Evolutionary conservation across 2,888 invertebrate genomes (phyloP).

Genomic region (Caenorhabditis sinica): DNA sequence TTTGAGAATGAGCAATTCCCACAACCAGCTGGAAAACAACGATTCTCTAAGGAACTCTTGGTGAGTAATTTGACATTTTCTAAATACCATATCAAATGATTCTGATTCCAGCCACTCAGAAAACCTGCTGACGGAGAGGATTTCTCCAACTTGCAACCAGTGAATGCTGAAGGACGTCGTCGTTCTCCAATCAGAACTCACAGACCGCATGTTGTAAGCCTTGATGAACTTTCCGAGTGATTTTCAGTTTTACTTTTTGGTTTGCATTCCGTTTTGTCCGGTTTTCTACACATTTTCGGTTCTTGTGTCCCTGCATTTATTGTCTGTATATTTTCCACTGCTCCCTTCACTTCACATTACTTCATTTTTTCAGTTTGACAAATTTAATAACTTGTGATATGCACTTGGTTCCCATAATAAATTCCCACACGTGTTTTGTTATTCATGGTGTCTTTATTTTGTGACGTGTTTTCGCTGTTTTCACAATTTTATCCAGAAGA

Average conservation of each 20-base stretch:
- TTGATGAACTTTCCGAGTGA: conserved; percentile 65
- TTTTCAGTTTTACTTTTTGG: conserved; percentile 30
- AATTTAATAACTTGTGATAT: conserved; percentile 47
- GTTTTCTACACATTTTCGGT: conserved; percentile 15
- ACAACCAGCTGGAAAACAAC: conserved; percentile 57
- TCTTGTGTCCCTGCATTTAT: not conserved
- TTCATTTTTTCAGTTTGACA: conserved; percentile 5
- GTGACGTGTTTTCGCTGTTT: conserved; percentile 45
- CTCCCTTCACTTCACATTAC: not conserved
- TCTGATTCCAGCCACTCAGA: conserved; percentile 58
- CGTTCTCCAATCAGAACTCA: conserved; percentile 74
- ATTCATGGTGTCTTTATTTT: not conserved
- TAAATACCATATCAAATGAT: not conserved
- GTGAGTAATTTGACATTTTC: conserved; percentile 34
- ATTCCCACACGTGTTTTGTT: conserved; percentile 52
- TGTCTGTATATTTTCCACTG: conserved; percentile 38
- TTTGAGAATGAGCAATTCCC: conserved; percentile 62
- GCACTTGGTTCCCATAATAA: conserved; percentile 59
- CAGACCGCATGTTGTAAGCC: conserved; percentile 77
- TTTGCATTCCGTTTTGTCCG: conserved; percentile 11
- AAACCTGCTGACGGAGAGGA: conserved; percentile 51
- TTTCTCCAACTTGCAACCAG: conserved; percentile 63
- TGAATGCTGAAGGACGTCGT: conserved; percentile 70
- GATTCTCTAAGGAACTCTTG: conserved; percentile 73
- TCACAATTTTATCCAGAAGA: not conserved